phyloP scores from a whole-genome alignment of 2,113 vertebrate species.

The Lota lota region DNA sequence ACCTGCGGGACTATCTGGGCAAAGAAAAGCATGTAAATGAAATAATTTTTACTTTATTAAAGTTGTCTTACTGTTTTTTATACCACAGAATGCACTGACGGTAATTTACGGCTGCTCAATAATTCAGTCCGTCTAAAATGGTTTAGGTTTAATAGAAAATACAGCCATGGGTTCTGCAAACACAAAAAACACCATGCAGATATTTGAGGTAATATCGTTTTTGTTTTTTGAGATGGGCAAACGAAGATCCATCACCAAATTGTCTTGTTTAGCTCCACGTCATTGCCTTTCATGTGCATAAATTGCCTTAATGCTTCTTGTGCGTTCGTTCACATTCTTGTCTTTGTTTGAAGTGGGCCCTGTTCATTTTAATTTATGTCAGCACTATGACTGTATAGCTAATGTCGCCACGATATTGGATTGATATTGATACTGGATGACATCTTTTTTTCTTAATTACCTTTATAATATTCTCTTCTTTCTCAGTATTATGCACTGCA shows the following conservation, averaged over 20 bases:
- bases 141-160: constrained; percentile 1
- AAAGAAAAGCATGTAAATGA: constrained; percentile 51
- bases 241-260: constrained; percentile 9
- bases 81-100: constrained; percentile 1
- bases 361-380: constrained; percentile 54
- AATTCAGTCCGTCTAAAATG: not conserved
- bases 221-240: not conserved
- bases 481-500: constrained; percentile 64
- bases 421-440: constrained; percentile 54
- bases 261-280: constrained; percentile 5
- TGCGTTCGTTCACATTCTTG: constrained; percentile 46
- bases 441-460: constrained; percentile 48
- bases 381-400: constrained; percentile 65
- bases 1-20: constrained; percentile 30
- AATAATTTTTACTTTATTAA: constrained; percentile 17
- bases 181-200: not conserved
- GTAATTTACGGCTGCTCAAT: not conserved
- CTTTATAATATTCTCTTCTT: constrained; percentile 58
- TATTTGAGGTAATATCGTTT: not conserved
- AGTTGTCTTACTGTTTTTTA: constrained; percentile 25
- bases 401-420: constrained; percentile 53
- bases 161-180: not conserved
- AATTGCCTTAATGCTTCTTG: constrained; percentile 39
- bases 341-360: constrained; percentile 54
- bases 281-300: constrained; percentile 33